Conservation (phyloP, 2,888 invertebrate genomes). For the Agonopterix subpropinquella region DNA sequence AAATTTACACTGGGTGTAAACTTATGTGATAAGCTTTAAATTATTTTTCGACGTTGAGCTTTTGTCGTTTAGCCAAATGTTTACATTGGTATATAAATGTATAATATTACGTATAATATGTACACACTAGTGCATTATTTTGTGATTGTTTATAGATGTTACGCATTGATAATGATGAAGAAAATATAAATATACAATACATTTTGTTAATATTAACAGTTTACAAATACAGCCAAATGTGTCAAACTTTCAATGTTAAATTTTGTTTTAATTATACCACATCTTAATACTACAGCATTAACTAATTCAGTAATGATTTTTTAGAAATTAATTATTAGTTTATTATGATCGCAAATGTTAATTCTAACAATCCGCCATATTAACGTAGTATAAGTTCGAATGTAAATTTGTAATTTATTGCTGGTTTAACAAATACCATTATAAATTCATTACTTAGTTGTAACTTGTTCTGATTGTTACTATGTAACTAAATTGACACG, state of each 20-base stretch:
- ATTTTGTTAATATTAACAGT: background rate
- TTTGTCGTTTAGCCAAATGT: conserved; percentile 33
- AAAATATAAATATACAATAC: conserved; percentile 6
- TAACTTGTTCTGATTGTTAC: conserved; percentile 27
- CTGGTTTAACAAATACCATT: conserved; percentile 14
- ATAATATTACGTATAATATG: too few species aligned
- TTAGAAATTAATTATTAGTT: too few species aligned
- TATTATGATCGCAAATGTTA: background rate
- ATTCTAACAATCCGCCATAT: conserved; percentile 40
- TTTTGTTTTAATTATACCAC: conserved; percentile 5
- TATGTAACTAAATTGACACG: conserved; percentile 27
- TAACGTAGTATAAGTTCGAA: conserved; percentile 36
- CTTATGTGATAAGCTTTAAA: conserved; percentile 68
- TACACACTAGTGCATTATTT: conserved; percentile 59
- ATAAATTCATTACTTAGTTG: conserved; percentile 17
- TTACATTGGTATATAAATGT: conserved; percentile 40
- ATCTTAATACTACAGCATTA: background rate
- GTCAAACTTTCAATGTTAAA: conserved; percentile 1
- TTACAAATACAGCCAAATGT: too few species aligned
- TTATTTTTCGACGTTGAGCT: conserved; percentile 58
- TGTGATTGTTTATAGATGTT: conserved; percentile 58
- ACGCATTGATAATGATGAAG: conserved; percentile 17
- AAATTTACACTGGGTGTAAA: conserved; percentile 47
- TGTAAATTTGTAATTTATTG: conserved; percentile 25
- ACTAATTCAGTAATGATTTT: too few species aligned